phyloP scores from a whole-genome alignment of 2,888 invertebrate genomes.

The Prosopocoilus inquinatus region DNA sequence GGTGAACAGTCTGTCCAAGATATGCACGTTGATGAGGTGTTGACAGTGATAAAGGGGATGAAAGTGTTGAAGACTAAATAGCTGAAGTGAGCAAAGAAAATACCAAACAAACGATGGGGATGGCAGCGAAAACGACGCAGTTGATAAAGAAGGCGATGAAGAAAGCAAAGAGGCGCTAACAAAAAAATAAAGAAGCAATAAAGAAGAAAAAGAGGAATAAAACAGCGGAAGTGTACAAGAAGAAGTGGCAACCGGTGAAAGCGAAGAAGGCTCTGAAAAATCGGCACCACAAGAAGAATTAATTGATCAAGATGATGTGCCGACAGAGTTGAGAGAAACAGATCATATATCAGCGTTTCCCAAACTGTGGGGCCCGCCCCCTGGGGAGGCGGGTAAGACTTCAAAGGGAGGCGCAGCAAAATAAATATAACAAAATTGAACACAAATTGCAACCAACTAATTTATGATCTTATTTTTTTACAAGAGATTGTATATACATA shows the following conservation, averaged over 20 bases:
- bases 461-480: no score
- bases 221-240: slow-evolving; percentile 25
- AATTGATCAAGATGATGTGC: slow-evolving; percentile 68
- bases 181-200: slow-evolving; percentile 17
- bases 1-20: slow-evolving; percentile 21
- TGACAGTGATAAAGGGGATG: slow-evolving; percentile 24
- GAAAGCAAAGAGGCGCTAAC: slow-evolving; percentile 18
- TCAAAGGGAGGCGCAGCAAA: no score
- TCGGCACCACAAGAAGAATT: slow-evolving; percentile 55
- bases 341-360: no score
- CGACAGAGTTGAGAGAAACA: slow-evolving; percentile 73
- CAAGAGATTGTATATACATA: no score
- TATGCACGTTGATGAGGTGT: slow-evolving; percentile 23
- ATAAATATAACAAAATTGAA: no score
- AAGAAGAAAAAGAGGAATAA: slow-evolving; percentile 45
- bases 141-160: slow-evolving; percentile 9
- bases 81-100: slow-evolving; percentile 30
- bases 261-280: slow-evolving; percentile 47
- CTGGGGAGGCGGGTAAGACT: no score
- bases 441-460: no score
- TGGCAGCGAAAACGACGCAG: slow-evolving; percentile 26
- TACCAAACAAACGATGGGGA: slow-evolving; percentile 40
- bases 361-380: no score
- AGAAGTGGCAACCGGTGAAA: slow-evolving; percentile 19
- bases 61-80: not conserved